Base-by-base conservation (phyloP, 2,797 vertebrate genomes). In the Adrianichthys oophorus region DNA sequence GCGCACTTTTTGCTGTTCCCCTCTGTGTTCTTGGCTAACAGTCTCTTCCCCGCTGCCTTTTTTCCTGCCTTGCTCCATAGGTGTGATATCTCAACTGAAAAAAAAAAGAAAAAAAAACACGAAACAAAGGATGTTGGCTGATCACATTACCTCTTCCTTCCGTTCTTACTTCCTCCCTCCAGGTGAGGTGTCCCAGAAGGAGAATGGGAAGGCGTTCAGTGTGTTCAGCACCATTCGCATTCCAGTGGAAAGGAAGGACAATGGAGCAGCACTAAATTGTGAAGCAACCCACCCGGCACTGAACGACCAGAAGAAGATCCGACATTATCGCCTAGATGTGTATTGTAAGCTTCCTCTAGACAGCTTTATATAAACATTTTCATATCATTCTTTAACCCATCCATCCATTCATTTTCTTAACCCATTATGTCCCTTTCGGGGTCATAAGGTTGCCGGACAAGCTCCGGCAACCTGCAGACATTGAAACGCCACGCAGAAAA, bases 321-420 rank as follows among this genome's bases (percentile, higher is more conserved):
- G 93, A 48, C 94, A 95, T 85, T 95, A 96, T 72, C 92, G 94
- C 68, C 88, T 97, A 82, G 94, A 95, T 45, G 95, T 97, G 16
- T 90, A 94, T 80, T 97, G 95, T 97, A 89, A 94, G 94, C 90
- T 37, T 37, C 7, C 43, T 32, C 7, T n/a, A 17, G 29, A 46
- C 12, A 7, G 12, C 10, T 12, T 37, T 12, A 37, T 10, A 12
- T 13, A 12, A 37, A 37, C 32, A 12, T 37, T 12, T 12, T 37
- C 8, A 37, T 37, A 37, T 10, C 29, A 37, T 12, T 12, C 32
- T 37, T 29, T 29, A 29, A 29, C 26, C 26, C 2, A 2, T 21
- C 19, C 19, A 21, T 21, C 19, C 19, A 21, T 21, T 21, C 19
- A 21, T 21, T 21, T 21, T 21, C 19, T 21, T 0, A 21, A 21